Conservation (phyloP, 2,888 invertebrate genomes). For the Choristoneura rosaceana region DNA sequence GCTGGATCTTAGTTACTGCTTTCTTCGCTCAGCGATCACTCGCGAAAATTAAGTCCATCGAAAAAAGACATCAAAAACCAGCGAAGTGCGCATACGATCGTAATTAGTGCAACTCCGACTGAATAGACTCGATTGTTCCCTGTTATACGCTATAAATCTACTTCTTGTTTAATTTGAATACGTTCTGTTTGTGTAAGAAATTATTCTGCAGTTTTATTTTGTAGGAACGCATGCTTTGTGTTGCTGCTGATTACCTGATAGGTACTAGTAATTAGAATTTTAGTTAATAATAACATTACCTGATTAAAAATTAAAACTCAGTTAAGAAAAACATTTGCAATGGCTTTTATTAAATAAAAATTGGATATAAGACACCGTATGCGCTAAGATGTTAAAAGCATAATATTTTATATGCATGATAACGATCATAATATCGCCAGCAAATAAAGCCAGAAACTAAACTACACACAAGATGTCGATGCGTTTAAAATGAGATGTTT, state of each 20-base stretch:
- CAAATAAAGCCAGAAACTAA: not conserved
- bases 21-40: not conserved
- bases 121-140: conserved; percentile 46
- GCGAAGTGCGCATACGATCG: conserved; percentile 48
- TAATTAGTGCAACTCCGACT: conserved; percentile 57
- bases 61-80: conserved; percentile 46
- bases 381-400: too few relatives aligned
- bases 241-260: not conserved
- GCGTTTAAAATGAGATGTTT: conserved; percentile 29
- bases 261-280: too few relatives aligned
- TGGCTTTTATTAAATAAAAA: not conserved
- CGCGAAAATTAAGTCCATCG: conserved; percentile 28
- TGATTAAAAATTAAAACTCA: too few relatives aligned
- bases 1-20: not conserved
- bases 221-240: not conserved
- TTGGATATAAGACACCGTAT: not conserved
- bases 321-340: not conserved
- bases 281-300: not conserved
- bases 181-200: conserved; percentile 11
- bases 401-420: too few relatives aligned
- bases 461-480: conserved; percentile 7
- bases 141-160: conserved; percentile 38
- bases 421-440: not conserved
- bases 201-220: conserved; percentile 5
- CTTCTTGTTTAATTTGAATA: conserved; percentile 39